Evolutionary conservation across 2,888 invertebrate genomes (phyloP).

Genomic region (Aethes cnicana): DNA sequence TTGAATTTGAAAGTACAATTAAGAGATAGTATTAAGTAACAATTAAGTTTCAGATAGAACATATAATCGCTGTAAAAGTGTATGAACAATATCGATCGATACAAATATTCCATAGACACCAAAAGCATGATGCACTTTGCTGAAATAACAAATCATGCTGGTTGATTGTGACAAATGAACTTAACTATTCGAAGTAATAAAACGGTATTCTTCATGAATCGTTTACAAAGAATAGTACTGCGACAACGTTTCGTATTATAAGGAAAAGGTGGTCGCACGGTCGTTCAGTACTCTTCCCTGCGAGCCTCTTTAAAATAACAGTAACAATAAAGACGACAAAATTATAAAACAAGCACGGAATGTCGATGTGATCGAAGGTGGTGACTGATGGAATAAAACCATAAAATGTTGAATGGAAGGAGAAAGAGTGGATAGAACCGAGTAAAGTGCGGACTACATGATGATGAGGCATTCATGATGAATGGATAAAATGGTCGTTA

Average conservation of each 20-base stretch:
- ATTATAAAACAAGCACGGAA: slow-evolving; percentile 65
- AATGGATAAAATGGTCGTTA: slow-evolving; percentile 80
- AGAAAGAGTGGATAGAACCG: slow-evolving; percentile 73
- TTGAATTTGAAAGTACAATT: not conserved
- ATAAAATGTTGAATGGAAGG: slow-evolving; percentile 59
- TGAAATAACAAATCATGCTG: slow-evolving; percentile 72
- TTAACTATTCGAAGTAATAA: slow-evolving; percentile 47
- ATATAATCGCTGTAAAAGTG: slow-evolving; percentile 35
- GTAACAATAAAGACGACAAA: slow-evolving; percentile 55
- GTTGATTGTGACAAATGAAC: slow-evolving; percentile 60
- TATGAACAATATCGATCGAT: slow-evolving; percentile 46
- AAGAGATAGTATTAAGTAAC: not conserved
- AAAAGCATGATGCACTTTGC: slow-evolving; percentile 80
- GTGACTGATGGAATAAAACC: slow-evolving; percentile 55
- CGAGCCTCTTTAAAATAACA: slow-evolving; percentile 51
- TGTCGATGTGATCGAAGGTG: slow-evolving; percentile 57
- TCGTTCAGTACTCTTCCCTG: slow-evolving; percentile 63
- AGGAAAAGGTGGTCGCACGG: not conserved
- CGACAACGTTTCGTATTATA: not conserved
- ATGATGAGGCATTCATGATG: slow-evolving; percentile 81
- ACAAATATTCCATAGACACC: slow-evolving; percentile 72
- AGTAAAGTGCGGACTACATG: slow-evolving; percentile 74
- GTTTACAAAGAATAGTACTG: slow-evolving; percentile 68
- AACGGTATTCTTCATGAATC: slow-evolving; percentile 44
- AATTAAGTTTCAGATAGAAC: slow-evolving; percentile 11